phyloP scores from a whole-genome alignment of 2,888 invertebrate species.

The Frankliniella fusca region DNA sequence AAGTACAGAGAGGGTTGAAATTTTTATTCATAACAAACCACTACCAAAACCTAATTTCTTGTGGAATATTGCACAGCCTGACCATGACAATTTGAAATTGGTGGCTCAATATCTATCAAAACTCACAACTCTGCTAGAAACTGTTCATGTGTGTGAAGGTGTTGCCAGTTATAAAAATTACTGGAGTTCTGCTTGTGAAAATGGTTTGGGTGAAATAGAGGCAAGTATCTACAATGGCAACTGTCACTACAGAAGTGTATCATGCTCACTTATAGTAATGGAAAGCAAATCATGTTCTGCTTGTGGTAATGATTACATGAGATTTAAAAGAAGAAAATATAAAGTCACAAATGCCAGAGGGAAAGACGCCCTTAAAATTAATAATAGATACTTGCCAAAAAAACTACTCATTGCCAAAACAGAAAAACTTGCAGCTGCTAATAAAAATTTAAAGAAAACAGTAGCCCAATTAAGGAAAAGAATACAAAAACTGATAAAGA shows the following conservation, averaged over 20 bases:
- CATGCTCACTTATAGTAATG: neutral
- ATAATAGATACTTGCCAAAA: neutral
- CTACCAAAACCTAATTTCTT: neutral
- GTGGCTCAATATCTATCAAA: neutral
- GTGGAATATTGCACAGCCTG: neutral
- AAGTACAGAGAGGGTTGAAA: neutral
- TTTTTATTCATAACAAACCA: neutral
- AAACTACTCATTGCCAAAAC: neutral
- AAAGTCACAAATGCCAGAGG: neutral
- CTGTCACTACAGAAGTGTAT: neutral
- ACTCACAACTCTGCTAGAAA: neutral
- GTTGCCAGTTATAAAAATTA: neutral
- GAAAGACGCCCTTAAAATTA: neutral
- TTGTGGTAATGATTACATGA: neutral
- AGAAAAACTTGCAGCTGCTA: neutral
- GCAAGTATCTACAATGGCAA: neutral
- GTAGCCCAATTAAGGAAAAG: neutral
- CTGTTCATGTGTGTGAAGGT: neutral
- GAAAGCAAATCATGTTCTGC: neutral
- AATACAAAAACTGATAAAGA: neutral
- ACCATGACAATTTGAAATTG: neutral
- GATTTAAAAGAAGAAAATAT: neutral
- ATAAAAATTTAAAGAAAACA: neutral
- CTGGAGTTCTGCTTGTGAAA: neutral
- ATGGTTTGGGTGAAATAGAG: neutral